These are phyloP conservation scores for Hirtodrosophila trivittata DNA, from an alignment of 2,888 invertebrate genomes.

Conservation along the genomic window DNA sequence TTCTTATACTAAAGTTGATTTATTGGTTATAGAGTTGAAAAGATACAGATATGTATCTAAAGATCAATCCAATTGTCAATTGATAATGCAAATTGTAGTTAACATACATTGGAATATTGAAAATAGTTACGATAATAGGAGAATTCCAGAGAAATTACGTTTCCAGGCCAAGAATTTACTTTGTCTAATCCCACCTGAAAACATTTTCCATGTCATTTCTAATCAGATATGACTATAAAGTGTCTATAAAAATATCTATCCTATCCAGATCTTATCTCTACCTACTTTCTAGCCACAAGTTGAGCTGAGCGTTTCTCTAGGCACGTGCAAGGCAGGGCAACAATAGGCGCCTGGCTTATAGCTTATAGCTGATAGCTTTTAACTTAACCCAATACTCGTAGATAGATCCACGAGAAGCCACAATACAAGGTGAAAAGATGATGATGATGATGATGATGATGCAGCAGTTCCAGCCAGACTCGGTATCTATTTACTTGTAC, in stretches of 20 bases:
- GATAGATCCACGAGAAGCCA: not conserved
- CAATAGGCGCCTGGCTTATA: not conserved
- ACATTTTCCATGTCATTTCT: slow-evolving; percentile 9
- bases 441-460: slow-evolving; percentile 32
- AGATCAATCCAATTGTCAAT: no score
- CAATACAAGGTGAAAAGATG: not conserved
- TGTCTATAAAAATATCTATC: slow-evolving; percentile 36
- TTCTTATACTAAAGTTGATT: no score
- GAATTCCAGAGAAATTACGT: no score
- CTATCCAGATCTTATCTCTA: slow-evolving; percentile 48
- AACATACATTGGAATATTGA: no score
- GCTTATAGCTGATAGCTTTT: no score
- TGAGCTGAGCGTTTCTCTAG: not conserved
- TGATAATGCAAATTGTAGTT: no score
- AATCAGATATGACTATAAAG: slow-evolving; percentile 25
- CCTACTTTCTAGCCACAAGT: slow-evolving; percentile 15
- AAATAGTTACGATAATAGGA: no score
- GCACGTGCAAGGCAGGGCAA: slow-evolving; percentile 17
- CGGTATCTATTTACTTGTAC: slow-evolving; percentile 9
- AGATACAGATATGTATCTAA: no score
- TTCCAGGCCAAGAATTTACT: no score
- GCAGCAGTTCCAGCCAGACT: slow-evolving; percentile 39
- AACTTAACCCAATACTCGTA: not conserved
- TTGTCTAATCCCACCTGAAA: no score
- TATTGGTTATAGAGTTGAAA: no score